These are phyloP conservation scores for Setophaga coronata DNA, from an alignment of 2,113 vertebrate genomes.

Conservation along the genomic window DNA sequence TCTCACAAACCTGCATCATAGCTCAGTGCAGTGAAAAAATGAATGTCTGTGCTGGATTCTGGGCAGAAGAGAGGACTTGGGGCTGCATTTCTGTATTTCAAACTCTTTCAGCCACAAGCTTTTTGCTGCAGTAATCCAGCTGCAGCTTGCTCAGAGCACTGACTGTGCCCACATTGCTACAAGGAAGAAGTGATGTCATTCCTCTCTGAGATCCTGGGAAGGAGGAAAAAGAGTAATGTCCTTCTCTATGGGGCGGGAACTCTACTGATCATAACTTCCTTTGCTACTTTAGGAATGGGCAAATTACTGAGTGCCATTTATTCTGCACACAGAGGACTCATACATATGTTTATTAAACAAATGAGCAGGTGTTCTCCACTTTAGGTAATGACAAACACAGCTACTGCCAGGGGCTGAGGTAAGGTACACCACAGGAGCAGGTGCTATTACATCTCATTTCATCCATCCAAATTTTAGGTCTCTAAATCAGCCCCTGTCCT, in stretches of 20 bases:
- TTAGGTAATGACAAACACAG: background rate
- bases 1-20: background rate
- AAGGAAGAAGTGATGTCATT: background rate
- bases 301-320: background rate
- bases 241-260: background rate
- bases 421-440: background rate
- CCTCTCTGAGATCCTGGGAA: background rate
- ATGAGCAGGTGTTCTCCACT: background rate
- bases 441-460: background rate
- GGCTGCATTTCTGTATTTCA: background rate
- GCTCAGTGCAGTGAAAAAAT: background rate
- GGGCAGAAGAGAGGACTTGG: background rate
- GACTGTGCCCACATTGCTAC: background rate
- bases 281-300: background rate
- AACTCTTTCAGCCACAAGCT: background rate
- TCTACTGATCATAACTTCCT: background rate
- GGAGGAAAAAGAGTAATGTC: background rate
- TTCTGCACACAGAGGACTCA: background rate
- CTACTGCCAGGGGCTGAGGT: background rate
- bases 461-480: background rate
- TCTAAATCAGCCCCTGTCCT: background rate
- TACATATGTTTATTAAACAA: background rate
- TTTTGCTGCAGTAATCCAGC: background rate
- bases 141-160: background rate
- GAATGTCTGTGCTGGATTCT: background rate